These are phyloP conservation scores for Ophion obscuratus DNA, from an alignment of 2,888 invertebrate species.

Conservation along the genomic window DNA sequence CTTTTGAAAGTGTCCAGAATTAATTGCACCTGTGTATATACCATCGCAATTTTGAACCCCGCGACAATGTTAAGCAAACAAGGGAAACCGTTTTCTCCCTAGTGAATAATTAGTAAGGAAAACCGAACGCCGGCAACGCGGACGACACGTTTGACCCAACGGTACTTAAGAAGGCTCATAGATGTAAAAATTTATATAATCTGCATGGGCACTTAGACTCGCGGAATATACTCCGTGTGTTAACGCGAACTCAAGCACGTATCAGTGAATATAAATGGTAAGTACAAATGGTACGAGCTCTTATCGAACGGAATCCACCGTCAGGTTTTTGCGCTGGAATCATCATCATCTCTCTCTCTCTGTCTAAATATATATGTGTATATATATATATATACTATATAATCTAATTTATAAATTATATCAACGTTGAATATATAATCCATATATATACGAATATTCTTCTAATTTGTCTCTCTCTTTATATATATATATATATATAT, in stretches of 20 bases:
- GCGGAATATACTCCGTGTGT: not conserved
- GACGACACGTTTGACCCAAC: not conserved
- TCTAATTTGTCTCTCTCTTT: not conserved
- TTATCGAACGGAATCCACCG: not conserved
- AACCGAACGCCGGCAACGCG: not conserved
- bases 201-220: not conserved
- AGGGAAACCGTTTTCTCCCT: no score
- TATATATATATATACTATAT: no score
- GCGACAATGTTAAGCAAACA: no score
- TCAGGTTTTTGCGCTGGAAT: not conserved
- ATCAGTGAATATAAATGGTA: not conserved
- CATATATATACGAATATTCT: no score
- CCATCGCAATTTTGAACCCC: no score
- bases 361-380: no score
- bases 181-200: not conserved
- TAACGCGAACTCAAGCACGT: not conserved
- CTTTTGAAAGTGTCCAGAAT: no score
- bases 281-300: not conserved
- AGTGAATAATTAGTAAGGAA: no score
- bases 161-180: not conserved
- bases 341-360: constrained; percentile 3
- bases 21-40: no score
- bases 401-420: no score
- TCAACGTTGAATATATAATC: no score
- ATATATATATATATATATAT: not conserved